Percentiles rank a stretch among this genome's conserved stretches.
Evolutionary conservation across 2,888 invertebrate genomes (phyloP).

Genomic region (Athripsodes cinereus): DNA sequence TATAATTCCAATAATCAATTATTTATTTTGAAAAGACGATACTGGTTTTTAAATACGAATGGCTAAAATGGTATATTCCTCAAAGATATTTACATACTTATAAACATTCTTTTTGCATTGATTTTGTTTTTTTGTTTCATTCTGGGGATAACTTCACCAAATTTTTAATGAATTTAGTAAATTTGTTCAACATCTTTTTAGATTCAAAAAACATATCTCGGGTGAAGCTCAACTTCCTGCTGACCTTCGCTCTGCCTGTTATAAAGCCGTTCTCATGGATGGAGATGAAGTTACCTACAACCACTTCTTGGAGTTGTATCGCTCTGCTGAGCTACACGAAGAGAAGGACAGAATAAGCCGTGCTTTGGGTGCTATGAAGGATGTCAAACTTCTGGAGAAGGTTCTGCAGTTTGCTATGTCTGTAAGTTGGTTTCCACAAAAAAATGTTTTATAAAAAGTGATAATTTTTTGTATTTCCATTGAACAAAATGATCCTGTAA

Average conservation of each 20-base stretch:
- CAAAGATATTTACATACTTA: too few relatives aligned
- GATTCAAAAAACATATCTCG: slow-evolving; percentile 60
- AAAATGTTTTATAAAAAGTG: too few relatives aligned
- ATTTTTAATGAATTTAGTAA: too few relatives aligned
- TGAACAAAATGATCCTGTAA: too few relatives aligned
- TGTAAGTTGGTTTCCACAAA: slow-evolving; percentile 53
- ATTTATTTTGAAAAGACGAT: too few relatives aligned
- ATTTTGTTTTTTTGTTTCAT: too few relatives aligned
- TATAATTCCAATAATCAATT: too few relatives aligned
- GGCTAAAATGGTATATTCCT: too few relatives aligned
- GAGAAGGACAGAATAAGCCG: slow-evolving; percentile 88
- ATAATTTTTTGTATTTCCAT: too few relatives aligned
- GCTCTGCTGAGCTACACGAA: slow-evolving; percentile 82
- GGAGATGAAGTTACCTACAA: slow-evolving; percentile 68
- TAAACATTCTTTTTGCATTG: too few relatives aligned
- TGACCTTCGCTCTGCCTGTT: slow-evolving; percentile 83
- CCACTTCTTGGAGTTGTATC: slow-evolving; percentile 73
- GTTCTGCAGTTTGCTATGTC: slow-evolving; percentile 79
- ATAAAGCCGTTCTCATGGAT: slow-evolving; percentile 71
- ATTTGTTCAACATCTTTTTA: slow-evolving; percentile 28
- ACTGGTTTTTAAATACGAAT: too few relatives aligned
- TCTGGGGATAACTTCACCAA: too few relatives aligned
- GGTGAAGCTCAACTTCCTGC: slow-evolving; percentile 63
- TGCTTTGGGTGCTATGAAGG: slow-evolving; percentile 73
- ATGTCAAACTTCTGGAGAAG: slow-evolving; percentile 62